These are phyloP conservation scores for Brachystomella parvula DNA, from an alignment of 1,140 invertebrate species.

Conservation along the genomic window DNA sequence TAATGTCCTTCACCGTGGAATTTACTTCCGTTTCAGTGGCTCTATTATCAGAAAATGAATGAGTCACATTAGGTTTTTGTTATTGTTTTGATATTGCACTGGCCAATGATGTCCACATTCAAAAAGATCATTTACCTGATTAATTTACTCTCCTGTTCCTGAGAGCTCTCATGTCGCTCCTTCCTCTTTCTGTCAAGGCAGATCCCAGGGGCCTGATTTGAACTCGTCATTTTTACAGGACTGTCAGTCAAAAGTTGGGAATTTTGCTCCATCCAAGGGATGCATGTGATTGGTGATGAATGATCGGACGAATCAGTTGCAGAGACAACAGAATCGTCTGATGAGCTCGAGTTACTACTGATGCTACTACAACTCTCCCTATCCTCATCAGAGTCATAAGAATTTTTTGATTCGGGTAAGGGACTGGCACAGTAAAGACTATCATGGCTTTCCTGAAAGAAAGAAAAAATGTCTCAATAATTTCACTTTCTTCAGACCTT, in stretches of 20 bases:
- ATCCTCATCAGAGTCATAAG: neutral
- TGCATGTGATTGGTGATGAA: neutral
- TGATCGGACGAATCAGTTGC: neutral
- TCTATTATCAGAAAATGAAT: no score
- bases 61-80: no score
- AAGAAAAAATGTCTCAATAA: neutral
- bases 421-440: neutral
- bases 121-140: conserved; percentile 9
- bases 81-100: no score
- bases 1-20: no score
- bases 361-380: neutral
- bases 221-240: neutral
- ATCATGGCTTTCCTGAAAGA: neutral
- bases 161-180: conserved; percentile 9
- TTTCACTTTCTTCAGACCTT: neutral
- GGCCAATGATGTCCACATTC: no score
- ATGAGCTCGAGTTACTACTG: neutral
- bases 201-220: neutral
- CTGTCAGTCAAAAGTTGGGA: no score
- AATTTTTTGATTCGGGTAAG: neutral
- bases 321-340: neutral
- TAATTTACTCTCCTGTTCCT: neutral
- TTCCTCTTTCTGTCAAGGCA: conserved; percentile 6
- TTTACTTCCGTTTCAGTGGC: no score
- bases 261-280: neutral